Conservation (phyloP, 2,888 invertebrate genomes). For the Cosmopolites sordidus region DNA sequence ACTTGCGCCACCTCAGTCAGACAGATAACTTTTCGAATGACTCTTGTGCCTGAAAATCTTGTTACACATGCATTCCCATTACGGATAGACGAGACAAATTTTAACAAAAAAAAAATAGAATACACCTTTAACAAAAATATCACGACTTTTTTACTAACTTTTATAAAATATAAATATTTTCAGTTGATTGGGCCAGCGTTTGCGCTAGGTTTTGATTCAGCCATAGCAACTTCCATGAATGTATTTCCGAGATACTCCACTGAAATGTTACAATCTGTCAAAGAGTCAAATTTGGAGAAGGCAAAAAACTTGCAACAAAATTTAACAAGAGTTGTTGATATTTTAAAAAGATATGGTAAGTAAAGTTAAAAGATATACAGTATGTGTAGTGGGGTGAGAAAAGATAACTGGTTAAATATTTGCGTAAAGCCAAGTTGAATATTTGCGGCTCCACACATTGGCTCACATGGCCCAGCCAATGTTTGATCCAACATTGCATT, state of each 20-base stretch:
- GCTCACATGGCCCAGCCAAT: too few species aligned
- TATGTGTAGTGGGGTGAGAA: neutral
- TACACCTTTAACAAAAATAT: too few species aligned
- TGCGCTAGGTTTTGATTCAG: conserved; percentile 65
- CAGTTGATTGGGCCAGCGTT: conserved; percentile 65
- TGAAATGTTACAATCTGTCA: conserved; percentile 54
- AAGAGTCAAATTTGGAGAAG: conserved; percentile 45
- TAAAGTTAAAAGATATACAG: neutral
- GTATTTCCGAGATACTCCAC: conserved; percentile 59
- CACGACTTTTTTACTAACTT: too few species aligned
- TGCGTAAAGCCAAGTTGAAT: too few species aligned
- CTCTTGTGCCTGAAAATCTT: too few species aligned
- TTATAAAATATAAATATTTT: conserved; percentile 26
- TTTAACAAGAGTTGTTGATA: conserved; percentile 49
- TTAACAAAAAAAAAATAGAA: too few species aligned
- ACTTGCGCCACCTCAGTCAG: too few species aligned
- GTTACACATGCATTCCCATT: too few species aligned
- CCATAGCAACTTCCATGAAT: conserved; percentile 67
- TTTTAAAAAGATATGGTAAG: conserved; percentile 53
- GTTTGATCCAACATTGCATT: too few species aligned
- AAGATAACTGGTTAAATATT: neutral
- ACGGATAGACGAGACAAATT: too few species aligned
- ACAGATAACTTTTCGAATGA: too few species aligned
- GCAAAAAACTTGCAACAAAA: conserved; percentile 54
- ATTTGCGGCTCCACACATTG: too few species aligned